Percentiles rank a stretch among this genome's conserved stretches.
Evolutionary conservation across 2,113 vertebrate genomes (phyloP).

Genomic region (Delphinapterus leucas): DNA sequence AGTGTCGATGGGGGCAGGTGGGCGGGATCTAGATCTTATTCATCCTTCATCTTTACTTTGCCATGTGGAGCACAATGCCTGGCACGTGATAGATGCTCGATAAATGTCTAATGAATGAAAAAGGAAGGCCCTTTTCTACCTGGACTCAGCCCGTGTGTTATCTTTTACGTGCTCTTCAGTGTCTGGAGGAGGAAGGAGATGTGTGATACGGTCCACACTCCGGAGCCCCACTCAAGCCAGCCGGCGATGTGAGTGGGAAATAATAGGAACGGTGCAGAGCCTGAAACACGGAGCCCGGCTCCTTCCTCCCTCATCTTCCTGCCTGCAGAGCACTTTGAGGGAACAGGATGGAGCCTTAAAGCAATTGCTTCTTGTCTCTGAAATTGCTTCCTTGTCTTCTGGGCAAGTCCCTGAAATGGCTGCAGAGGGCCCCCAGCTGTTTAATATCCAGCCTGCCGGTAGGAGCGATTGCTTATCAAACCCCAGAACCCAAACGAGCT

Average conservation of each 20-base stretch:
- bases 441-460: slow-evolving; percentile 65
- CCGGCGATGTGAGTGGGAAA: neutral
- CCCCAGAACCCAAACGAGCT: neutral
- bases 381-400: slow-evolving; percentile 66
- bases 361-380: slow-evolving; percentile 58
- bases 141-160: neutral
- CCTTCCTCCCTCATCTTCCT: neutral
- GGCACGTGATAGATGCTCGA: neutral
- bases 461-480: slow-evolving; percentile 50
- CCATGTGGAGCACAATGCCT: neutral
- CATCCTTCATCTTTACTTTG: neutral
- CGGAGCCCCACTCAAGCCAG: neutral
- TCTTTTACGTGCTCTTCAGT: neutral
- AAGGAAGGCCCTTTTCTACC: neutral
- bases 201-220: neutral
- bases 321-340: neutral
- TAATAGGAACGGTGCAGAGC: neutral
- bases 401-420: slow-evolving; percentile 32
- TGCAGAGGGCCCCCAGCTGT: slow-evolving; percentile 56
- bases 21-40: neutral
- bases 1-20: neutral
- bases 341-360: neutral
- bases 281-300: neutral
- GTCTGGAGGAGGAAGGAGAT: neutral
- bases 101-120: neutral